Evolutionary conservation across 64 coral and sea anemone genomes (phyloP).

Genomic region (Porites australiensis): DNA sequence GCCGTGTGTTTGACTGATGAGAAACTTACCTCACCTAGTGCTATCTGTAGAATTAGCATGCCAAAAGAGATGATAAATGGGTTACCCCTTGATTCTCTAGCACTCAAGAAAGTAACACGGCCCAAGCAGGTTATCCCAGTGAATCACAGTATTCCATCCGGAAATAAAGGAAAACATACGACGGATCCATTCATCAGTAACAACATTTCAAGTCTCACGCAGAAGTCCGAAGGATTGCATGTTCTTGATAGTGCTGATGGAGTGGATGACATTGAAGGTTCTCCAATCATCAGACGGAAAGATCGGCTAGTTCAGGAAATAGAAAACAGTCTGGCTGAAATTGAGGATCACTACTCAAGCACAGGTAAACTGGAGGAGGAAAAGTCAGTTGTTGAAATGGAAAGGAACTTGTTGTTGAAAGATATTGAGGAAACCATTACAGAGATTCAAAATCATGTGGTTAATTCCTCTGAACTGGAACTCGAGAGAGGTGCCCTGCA

Average conservation of each 20-base stretch:
- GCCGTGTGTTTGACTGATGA: not conserved
- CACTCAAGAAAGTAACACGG: constrained; percentile 19
- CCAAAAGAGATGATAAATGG: constrained; percentile 46
- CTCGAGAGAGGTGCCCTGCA: constrained; percentile 77
- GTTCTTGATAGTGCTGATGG: constrained; percentile 28
- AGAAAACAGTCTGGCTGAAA: constrained; percentile 82
- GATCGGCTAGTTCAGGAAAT: constrained; percentile 86
- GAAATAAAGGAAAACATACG: not conserved
- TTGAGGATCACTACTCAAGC: constrained; percentile 74
- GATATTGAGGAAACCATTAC: constrained; percentile 87
- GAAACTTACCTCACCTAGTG: not conserved
- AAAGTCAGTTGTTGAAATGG: constrained; percentile 64
- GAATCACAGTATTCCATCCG: not conserved
- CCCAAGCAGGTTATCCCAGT: constrained; percentile 20
- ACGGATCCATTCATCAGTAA: not conserved
- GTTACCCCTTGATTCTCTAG: not conserved
- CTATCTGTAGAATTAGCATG: constrained; percentile 12
- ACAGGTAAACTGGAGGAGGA: constrained; percentile 74
- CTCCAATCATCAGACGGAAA: constrained; percentile 73
- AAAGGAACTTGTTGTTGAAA: constrained; percentile 74
- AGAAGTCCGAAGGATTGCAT: constrained; percentile 6
- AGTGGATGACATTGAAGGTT: constrained; percentile 36
- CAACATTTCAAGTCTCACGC: not conserved
- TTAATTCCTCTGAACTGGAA: constrained; percentile 77
- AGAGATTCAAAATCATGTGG: constrained; percentile 88